phyloP scores from a whole-genome alignment of 2,888 invertebrate species.

The Microplitis manilae region DNA sequence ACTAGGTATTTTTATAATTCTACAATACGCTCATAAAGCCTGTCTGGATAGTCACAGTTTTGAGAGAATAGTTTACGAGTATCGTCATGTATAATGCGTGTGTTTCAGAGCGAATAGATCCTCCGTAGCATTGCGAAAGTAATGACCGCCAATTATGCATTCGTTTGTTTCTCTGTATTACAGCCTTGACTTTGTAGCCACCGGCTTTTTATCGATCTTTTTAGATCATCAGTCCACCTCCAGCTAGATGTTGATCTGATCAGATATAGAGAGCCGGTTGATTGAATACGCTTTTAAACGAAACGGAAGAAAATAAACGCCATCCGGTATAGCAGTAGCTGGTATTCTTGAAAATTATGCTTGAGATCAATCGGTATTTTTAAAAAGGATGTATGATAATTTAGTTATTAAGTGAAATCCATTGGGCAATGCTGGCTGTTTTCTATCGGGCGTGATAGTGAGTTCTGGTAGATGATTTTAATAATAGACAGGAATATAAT shows the following conservation, averaged over 20 bases:
- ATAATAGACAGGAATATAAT: constrained; percentile 45
- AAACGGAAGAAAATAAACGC: not conserved
- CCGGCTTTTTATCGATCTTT: not conserved
- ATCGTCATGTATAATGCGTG: constrained; percentile 63
- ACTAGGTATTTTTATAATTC: not conserved
- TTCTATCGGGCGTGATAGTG: constrained; percentile 3
- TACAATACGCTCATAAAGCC: not conserved
- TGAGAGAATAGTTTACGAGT: constrained; percentile 24
- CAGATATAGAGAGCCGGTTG: not conserved
- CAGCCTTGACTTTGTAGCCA: not conserved
- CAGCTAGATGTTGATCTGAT: not conserved
- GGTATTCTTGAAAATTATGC: not conserved
- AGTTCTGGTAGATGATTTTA: constrained; percentile 50
- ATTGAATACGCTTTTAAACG: not conserved
- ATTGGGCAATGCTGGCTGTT: constrained; percentile 22
- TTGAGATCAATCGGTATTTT: not conserved
- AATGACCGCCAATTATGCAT: constrained; percentile 57
- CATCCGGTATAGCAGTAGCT: not conserved
- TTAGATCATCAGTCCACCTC: no score
- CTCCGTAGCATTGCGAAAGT: constrained; percentile 58
- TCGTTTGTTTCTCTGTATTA: not conserved
- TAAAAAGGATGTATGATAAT: not conserved
- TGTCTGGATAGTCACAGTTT: constrained; percentile 25
- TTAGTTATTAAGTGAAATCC: constrained; percentile 31
- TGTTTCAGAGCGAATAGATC: constrained; percentile 70